phyloP scores from a whole-genome alignment of 1,140 invertebrate genomes.

The Brachionus plicatilis region DNA sequence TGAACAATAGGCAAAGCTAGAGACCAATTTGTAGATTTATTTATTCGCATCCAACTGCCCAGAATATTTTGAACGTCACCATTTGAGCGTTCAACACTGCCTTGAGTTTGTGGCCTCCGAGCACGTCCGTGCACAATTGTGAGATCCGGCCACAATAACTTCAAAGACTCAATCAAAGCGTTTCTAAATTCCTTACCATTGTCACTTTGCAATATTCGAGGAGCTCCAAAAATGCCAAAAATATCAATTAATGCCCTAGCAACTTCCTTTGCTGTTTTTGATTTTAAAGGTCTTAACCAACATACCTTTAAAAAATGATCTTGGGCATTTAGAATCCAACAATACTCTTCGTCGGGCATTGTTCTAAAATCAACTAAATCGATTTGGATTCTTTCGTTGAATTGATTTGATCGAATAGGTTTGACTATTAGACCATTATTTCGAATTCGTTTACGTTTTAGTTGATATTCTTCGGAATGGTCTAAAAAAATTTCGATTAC shows the following conservation, averaged over 20 bases:
- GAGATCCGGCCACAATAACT: conserved; percentile 42
- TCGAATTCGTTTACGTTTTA: conserved; percentile 31
- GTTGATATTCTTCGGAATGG: conserved; percentile 32
- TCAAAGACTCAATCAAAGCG: conserved; percentile 42
- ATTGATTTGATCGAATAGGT: conserved; percentile 15
- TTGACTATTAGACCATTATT: conserved; percentile 20
- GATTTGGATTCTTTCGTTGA: conserved; percentile 41
- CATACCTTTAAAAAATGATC: conserved; percentile 42
- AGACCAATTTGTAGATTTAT: too few relatives aligned
- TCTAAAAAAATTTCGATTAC: conserved; percentile 2
- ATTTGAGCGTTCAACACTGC: conserved; percentile 44
- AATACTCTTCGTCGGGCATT: conserved; percentile 24
- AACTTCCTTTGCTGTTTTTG: not conserved
- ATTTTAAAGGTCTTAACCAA: not conserved
- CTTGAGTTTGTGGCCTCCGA: conserved; percentile 44
- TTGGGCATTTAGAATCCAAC: conserved; percentile 43
- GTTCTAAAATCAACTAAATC: conserved; percentile 43
- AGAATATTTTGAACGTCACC: conserved; percentile 33
- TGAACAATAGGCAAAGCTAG: too few relatives aligned
- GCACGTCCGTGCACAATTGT: conserved; percentile 44
- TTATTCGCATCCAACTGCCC: too few relatives aligned
- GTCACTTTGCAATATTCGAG: conserved; percentile 43
- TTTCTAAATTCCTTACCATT: conserved; percentile 44
- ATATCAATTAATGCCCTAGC: conserved; percentile 35
- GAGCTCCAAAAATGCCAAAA: conserved; percentile 43